phyloP scores from a whole-genome alignment of 2,888 invertebrate species.

The Lydus trimaculatus region DNA sequence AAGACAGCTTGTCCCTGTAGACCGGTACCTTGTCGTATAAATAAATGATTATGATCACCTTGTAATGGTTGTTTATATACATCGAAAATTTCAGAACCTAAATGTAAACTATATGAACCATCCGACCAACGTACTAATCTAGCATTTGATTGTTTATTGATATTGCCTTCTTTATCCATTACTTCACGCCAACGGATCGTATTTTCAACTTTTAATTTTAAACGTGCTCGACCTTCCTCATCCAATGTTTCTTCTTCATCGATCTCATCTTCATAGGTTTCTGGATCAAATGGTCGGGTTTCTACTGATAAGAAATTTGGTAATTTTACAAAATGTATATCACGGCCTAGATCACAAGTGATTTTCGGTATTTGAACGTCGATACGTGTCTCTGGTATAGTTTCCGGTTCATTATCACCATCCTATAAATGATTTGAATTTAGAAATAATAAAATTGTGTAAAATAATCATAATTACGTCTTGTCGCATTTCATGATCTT shows the following conservation, averaged over 20 bases:
- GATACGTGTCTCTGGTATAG: conserved; percentile 90
- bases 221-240: conserved; percentile 93
- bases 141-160: conserved; percentile 91
- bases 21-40: conserved; percentile 97
- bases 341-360: conserved; percentile 88
- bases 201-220: conserved; percentile 95
- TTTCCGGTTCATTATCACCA: conserved; percentile 78
- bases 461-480: conserved; percentile 17
- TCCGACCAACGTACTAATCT: conserved; percentile 97
- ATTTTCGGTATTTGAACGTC: conserved; percentile 98
- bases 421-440: conserved; percentile 53
- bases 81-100: conserved; percentile 98
- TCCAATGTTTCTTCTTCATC: conserved; percentile 98
- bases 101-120: conserved; percentile 95
- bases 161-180: conserved; percentile 82
- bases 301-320: conserved; percentile 99
- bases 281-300: conserved; percentile 93
- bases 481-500: conserved; percentile 59
- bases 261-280: conserved; percentile 97
- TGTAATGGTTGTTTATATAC: conserved; percentile 93
- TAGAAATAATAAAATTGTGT: background rate
- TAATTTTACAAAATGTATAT: conserved; percentile 94
- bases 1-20: conserved; percentile 98
- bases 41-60: conserved; percentile 97
- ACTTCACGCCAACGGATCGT: conserved; percentile 94